Percentiles rank a stretch among this genome's conserved stretches.
phyloP scores from a whole-genome alignment of 2,888 invertebrate species.

The Athalia cordata region DNA sequence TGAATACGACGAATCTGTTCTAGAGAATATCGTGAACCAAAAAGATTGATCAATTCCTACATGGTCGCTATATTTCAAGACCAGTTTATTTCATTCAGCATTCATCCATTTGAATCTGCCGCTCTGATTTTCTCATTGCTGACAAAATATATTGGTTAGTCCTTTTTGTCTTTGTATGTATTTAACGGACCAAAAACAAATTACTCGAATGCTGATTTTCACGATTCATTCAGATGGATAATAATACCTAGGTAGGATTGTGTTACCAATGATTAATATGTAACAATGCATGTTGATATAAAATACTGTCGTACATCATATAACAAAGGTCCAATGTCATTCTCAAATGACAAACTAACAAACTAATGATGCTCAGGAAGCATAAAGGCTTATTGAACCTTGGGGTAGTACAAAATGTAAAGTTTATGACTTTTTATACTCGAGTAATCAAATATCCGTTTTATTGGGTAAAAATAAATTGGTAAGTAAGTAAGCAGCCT shows the following conservation, averaged over 20 bases:
- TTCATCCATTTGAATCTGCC: conserved; percentile 44
- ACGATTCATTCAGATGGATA: conserved; percentile 23
- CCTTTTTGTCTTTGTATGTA: conserved; percentile 22
- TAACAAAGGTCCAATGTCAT: not conserved
- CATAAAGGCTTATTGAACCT: not conserved
- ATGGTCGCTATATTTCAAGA: not conserved
- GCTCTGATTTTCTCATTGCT: conserved; percentile 42
- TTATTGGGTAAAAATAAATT: conserved; percentile 3
- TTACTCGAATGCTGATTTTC: conserved; percentile 10
- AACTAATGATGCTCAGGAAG: conserved; percentile 3
- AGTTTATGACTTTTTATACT: not conserved
- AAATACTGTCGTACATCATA: conserved; percentile 18
- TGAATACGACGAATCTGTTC: conserved; percentile 8
- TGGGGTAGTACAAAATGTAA: no score
- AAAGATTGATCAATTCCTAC: conserved; percentile 19
- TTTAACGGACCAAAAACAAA: not conserved
- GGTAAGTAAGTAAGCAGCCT: conserved; percentile 31
- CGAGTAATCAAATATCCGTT: conserved; percentile 10
- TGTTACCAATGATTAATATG: conserved; percentile 34
- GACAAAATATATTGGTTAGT: conserved; percentile 31
- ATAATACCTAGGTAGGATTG: conserved; percentile 29
- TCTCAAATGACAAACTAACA: conserved; percentile 25
- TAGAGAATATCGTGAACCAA: conserved; percentile 13
- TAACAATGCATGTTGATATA: conserved; percentile 38
- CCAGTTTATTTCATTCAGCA: conserved; percentile 7